A percentile compares a stretch with the other conserved stretches of the same genome.
Evolutionary conservation across 37 sponge, comb jelly and placozoan species (phyloP).

Genomic region (Chondrosia reniformis): DNA sequence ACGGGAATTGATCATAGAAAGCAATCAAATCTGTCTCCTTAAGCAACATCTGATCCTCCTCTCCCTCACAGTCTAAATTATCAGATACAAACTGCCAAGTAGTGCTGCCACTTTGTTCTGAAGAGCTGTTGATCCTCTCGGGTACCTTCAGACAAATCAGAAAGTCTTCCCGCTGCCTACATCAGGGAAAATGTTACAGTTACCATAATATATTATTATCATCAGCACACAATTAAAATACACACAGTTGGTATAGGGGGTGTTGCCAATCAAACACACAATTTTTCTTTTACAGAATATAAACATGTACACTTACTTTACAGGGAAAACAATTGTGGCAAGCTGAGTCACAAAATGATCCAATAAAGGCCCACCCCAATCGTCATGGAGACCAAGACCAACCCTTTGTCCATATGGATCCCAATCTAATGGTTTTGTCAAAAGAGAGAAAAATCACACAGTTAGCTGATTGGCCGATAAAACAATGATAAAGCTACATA

Average conservation of each 20-base stretch:
- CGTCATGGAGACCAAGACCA: slow-evolving; percentile 52
- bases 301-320: slow-evolving; percentile 49
- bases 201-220: background rate
- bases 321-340: slow-evolving; percentile 68
- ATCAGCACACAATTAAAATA: slow-evolving; percentile 1
- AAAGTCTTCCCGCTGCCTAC: slow-evolving; percentile 64
- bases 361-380: slow-evolving; percentile 80
- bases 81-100: slow-evolving; percentile 31
- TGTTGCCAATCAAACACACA: background rate
- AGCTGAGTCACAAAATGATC: slow-evolving; percentile 82
- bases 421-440: background rate
- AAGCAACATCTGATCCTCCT: slow-evolving; percentile 44
- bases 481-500: background rate
- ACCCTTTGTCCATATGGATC: slow-evolving; percentile 33
- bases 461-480: background rate
- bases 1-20: slow-evolving; percentile 85
- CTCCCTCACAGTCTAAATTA: slow-evolving; percentile 20
- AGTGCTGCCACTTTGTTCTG: background rate
- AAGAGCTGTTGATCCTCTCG: background rate
- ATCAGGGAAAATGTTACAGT: background rate
- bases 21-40: slow-evolving; percentile 78
- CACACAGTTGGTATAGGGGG: background rate
- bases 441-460: background rate
- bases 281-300: background rate
- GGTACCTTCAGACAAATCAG: slow-evolving; percentile 34